A percentile compares a stretch with the other conserved stretches of the same genome.
These are phyloP conservation scores for Pristionchus mayeri DNA, from an alignment of 2,888 invertebrate species.

Conservation along the genomic window DNA sequence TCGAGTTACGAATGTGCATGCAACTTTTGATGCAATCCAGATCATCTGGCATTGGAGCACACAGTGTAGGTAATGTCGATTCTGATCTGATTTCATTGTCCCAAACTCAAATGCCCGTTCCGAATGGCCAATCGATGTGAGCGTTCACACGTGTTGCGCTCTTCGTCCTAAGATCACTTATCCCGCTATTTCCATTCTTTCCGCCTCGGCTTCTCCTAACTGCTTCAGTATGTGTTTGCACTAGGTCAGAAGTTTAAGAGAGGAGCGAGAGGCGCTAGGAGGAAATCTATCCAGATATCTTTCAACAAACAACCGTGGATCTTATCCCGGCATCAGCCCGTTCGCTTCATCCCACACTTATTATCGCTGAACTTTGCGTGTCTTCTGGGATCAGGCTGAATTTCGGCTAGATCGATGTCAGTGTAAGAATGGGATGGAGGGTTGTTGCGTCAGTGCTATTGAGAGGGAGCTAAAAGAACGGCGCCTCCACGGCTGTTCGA, in stretches of 20 bases:
- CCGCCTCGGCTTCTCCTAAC: constrained; percentile 4
- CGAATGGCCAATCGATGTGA: no score
- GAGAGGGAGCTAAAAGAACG: neutral
- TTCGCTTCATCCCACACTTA: neutral
- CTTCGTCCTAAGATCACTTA: constrained; percentile 39
- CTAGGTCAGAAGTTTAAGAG: constrained; percentile 38
- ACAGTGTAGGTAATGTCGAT: no score
- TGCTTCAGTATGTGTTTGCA: constrained; percentile 45
- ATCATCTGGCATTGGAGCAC: no score
- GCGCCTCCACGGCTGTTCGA: constrained; percentile 10
- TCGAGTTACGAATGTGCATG: no score
- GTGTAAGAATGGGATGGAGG: neutral
- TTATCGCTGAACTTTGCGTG: neutral
- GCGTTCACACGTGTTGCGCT: constrained; percentile 7
- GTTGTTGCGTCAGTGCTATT: neutral
- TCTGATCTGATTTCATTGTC: no score
- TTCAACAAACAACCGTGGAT: constrained; percentile 33
- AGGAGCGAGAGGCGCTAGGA: constrained; percentile 15
- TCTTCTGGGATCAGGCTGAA: neutral
- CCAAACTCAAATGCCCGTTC: no score
- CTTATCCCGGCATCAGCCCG: neutral
- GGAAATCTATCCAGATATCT: constrained; percentile 45
- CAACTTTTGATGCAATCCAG: no score
- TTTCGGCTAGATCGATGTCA: neutral
- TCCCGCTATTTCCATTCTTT: neutral